These are phyloP conservation scores for Garrulus glandarius DNA, from an alignment of 2,797 vertebrate species.

Conservation along the genomic window DNA sequence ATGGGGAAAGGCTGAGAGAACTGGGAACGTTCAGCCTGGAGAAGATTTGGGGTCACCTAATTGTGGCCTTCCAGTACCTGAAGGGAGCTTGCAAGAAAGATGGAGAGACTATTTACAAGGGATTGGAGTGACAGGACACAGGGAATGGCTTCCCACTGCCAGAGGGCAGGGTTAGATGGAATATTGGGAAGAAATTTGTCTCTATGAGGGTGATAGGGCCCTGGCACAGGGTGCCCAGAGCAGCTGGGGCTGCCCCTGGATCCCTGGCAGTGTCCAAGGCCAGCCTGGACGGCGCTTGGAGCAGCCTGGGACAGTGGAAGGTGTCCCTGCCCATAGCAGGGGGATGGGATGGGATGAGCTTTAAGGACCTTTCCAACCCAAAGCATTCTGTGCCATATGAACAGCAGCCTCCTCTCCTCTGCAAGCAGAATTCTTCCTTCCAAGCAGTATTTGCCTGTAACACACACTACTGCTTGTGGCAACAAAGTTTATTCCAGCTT, in stretches of 20 bases:
- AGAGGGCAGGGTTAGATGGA: neutral
- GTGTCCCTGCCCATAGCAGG: neutral
- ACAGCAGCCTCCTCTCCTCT: neutral
- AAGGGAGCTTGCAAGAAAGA: neutral
- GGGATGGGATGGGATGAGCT: fast-evolving
- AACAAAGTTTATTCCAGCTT: neutral
- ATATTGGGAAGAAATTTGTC: fast-evolving
- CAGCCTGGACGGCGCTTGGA: fast-evolving
- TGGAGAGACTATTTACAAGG: neutral
- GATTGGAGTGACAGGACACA: neutral
- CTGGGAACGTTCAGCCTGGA: neutral
- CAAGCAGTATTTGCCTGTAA: neutral
- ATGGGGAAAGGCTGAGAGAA: neutral
- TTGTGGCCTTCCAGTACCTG: fast-evolving
- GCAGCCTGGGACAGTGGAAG: fast-evolving
- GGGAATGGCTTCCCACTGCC: neutral
- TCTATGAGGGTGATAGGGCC: fast-evolving
- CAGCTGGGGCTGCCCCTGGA: neutral
- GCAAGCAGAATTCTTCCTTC: neutral
- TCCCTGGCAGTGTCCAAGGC: neutral
- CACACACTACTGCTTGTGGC: neutral
- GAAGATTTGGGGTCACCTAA: neutral
- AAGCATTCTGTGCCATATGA: neutral
- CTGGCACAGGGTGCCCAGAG: neutral
- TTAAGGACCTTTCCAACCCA: neutral